phyloP scores from a whole-genome alignment of 2,797 vertebrate species.

The Micrastur ruficollis region DNA sequence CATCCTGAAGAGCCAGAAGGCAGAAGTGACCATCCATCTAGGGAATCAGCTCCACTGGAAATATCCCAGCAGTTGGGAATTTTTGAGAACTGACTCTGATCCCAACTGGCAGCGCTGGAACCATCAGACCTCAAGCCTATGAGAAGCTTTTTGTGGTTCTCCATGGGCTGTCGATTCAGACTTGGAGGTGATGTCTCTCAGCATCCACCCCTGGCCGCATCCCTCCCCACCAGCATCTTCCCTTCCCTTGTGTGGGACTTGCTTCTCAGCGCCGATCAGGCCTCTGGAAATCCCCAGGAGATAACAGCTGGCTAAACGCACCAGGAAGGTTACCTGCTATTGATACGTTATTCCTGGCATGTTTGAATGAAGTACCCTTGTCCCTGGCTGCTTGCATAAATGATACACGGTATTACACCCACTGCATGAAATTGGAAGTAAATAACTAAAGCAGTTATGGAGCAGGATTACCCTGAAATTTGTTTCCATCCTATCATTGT shows the following conservation, averaged over 20 bases:
- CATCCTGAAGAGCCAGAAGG: background rate
- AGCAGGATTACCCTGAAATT: conserved; percentile 66
- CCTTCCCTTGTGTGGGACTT: background rate
- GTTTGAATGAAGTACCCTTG: background rate
- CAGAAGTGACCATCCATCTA: background rate
- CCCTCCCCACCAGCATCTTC: background rate
- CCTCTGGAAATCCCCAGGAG: background rate
- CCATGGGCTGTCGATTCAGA: background rate
- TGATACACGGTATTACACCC: background rate
- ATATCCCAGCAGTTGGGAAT: background rate
- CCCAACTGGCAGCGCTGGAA: background rate
- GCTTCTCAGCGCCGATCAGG: background rate
- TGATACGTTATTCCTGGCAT: background rate
- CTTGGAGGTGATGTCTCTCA: background rate
- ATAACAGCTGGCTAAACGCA: background rate
- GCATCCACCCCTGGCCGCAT: background rate
- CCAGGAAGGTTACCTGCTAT: background rate
- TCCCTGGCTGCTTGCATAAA: background rate
- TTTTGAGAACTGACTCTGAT: background rate
- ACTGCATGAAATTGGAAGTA: background rate
- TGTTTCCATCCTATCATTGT: conserved; percentile 55
- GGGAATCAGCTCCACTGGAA: background rate
- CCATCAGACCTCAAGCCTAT: background rate
- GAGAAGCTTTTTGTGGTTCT: background rate
- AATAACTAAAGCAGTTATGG: background rate